Base-by-base conservation (phyloP, 2,113 vertebrate genomes). In the Hydrochoerus hydrochaeris region DNA sequence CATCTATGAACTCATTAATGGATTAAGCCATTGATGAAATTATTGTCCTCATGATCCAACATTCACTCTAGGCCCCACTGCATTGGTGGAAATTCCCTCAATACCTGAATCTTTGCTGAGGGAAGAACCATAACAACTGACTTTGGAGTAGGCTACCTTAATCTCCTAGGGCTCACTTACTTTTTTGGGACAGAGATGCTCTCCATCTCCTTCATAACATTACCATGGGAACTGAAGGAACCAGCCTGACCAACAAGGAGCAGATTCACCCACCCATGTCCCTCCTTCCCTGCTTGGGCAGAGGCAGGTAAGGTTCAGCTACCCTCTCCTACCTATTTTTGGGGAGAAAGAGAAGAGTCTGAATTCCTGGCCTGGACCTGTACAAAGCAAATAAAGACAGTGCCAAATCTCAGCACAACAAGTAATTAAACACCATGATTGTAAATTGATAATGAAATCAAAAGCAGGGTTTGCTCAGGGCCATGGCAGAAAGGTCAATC, bases 401-500 rank as follows among this genome's bases (percentile, higher is more conserved):
- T 3, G 77, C 54, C 60, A 5, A 28, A 30, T 0, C 14, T 69
- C 19, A 41, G 63, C 6, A 16, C 19, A 17, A 30, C 73, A 77
- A 77, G n/a, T 30, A 38, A 24, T 57, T 38, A 80, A 80, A 26
- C 69, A 5, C 54, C 57, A 52, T 22, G 44, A 41, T 1, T 7
- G 12, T 52, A 20, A 46, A 57, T 60, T 2, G 49, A 54, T 44
- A 24, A 69, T 58, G 30, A 75, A 49, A 49, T 41, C 46, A 69
- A 41, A 60, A 24, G 28, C 14, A 3, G 32, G 14, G 22, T 19
- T 49, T 71, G 24, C 32, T 60, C 2, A 9, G 46, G 71, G 4
- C 49, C 54, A 80, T 32, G 1, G n/a, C n/a, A 1, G 63, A 10
- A 24, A 35, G 6, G 58, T 46, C 52, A 0, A 0, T 14, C 22